Conservation (phyloP, 2,113 vertebrate species). For the Phyllostomus hastatus region DNA sequence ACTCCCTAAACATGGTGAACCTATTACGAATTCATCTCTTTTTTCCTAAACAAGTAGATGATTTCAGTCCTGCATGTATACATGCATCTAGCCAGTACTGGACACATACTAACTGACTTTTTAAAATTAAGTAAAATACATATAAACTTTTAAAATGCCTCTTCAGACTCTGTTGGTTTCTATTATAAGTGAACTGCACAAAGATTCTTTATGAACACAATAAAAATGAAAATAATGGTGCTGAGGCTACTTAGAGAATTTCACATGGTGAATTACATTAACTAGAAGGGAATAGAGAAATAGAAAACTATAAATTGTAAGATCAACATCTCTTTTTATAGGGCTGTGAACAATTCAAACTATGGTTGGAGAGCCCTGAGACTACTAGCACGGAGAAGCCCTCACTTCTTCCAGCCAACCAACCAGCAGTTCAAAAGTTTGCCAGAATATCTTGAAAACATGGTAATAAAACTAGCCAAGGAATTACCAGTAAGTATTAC, state of each 20-base stretch:
- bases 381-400: constrained; percentile 94
- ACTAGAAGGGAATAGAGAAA: neutral
- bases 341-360: constrained; percentile 97
- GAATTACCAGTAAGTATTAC: constrained; percentile 93
- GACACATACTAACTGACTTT: neutral
- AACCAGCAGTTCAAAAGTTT: constrained; percentile 99
- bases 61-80: neutral
- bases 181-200: neutral
- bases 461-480: constrained; percentile 99
- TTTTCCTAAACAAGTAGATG: neutral
- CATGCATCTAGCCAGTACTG: neutral
- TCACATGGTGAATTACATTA: neutral
- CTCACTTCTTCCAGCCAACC: constrained; percentile 98
- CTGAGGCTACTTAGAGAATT: neutral
- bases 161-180: neutral
- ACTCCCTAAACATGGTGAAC: neutral
- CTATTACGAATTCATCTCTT: neutral
- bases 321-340: constrained; percentile 63
- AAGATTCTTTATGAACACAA: neutral
- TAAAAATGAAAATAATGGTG: neutral
- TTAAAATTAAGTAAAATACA: neutral
- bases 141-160: neutral
- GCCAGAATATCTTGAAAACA: constrained; percentile 97
- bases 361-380: constrained; percentile 97
- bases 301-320: neutral